Percentiles rank a stretch among this genome's conserved stretches.
phyloP scores from a whole-genome alignment of 2,888 invertebrate genomes.

The Phengaris alcon region DNA sequence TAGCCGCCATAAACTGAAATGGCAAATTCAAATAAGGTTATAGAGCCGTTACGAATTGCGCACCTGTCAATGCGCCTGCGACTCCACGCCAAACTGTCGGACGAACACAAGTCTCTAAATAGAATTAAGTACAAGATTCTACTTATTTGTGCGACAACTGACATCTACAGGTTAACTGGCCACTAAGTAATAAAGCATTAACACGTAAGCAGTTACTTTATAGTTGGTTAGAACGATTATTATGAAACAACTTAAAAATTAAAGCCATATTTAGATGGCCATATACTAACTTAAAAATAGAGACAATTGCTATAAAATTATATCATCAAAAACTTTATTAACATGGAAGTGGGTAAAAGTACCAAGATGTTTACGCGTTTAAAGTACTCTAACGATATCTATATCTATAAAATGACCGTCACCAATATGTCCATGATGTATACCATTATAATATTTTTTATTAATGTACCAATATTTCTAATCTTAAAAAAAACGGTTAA shows the following conservation, averaged over 20 bases:
- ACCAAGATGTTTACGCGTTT: background rate
- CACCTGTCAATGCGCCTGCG: conserved; percentile 38
- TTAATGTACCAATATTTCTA: background rate
- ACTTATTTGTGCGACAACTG: background rate
- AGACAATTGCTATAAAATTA: no score
- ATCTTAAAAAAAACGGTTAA: background rate
- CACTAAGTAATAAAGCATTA: no score
- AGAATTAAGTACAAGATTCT: conserved; percentile 10
- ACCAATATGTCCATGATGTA: background rate
- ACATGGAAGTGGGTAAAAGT: background rate
- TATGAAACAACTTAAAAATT: no score
- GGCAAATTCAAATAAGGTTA: conserved; percentile 55
- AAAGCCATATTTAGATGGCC: no score
- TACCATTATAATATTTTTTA: background rate
- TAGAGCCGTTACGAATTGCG: conserved; percentile 54
- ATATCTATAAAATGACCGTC: background rate
- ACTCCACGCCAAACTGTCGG: conserved; percentile 12
- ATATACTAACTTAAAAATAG: no score
- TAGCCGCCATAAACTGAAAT: conserved; percentile 52
- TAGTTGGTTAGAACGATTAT: no score
- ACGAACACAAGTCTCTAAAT: background rate
- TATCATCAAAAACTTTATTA: background rate
- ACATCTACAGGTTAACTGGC: background rate
- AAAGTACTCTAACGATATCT: background rate
- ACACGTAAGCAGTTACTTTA: no score